Conservation (phyloP, 2,797 vertebrate species). For the Cyclopterus lumpus region DNA sequence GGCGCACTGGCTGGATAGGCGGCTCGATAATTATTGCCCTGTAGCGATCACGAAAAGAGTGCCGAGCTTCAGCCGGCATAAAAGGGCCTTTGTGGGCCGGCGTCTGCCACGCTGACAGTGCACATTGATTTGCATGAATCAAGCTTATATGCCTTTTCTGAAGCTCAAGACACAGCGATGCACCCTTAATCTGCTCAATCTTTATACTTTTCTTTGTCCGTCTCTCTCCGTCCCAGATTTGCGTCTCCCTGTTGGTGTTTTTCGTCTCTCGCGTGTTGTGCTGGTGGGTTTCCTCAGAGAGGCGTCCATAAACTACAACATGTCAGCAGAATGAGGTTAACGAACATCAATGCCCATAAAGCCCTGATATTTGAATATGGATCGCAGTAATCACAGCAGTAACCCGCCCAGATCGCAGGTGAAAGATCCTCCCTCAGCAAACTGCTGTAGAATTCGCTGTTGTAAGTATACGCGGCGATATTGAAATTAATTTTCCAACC, state of each 20-base stretch:
- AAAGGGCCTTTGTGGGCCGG: slow-evolving; percentile 64
- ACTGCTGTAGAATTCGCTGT: slow-evolving; percentile 44
- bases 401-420: slow-evolving; percentile 52
- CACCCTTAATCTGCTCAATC: slow-evolving; percentile 57
- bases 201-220: slow-evolving; percentile 33
- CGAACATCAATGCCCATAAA: slow-evolving; percentile 81
- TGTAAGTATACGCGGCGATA: slow-evolving; percentile 45
- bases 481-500: slow-evolving; percentile 51
- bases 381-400: slow-evolving; percentile 63
- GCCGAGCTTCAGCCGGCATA: slow-evolving; percentile 50
- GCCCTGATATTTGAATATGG: slow-evolving; percentile 79
- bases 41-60: slow-evolving; percentile 56
- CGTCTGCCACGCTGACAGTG: slow-evolving; percentile 65
- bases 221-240: background rate
- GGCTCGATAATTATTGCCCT: slow-evolving; percentile 71
- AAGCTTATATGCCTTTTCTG: slow-evolving; percentile 57
- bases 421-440: slow-evolving; percentile 61
- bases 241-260: no score
- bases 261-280: slow-evolving; percentile 68
- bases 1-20: slow-evolving; percentile 56
- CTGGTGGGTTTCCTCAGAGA: slow-evolving; percentile 70
- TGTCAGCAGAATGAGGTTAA: slow-evolving; percentile 80
- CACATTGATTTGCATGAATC: slow-evolving; percentile 71
- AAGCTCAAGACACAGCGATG: slow-evolving; percentile 52
- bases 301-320: slow-evolving; percentile 74